Percentiles rank a stretch among this genome's conserved stretches.
phyloP scores from a whole-genome alignment of 2,888 invertebrate species.

The Drosophila prostipennis region DNA sequence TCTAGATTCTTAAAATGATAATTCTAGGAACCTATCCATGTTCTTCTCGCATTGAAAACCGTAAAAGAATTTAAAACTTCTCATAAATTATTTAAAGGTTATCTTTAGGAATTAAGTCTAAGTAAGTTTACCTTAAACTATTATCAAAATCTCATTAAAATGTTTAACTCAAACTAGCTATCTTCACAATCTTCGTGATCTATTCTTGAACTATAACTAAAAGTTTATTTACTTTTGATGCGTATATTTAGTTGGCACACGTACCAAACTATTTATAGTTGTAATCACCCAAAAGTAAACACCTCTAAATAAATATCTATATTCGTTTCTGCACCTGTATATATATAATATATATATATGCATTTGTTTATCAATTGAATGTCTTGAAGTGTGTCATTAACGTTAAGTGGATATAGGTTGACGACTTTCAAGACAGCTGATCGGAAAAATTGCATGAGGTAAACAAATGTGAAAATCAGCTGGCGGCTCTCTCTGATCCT shows the following conservation, averaged over 20 bases:
- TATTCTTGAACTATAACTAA: not conserved
- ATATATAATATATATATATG: conserved; percentile 22
- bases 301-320: conserved; percentile 23
- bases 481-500: conserved; percentile 21
- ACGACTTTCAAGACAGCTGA: conserved; percentile 43
- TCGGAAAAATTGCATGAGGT: conserved; percentile 10
- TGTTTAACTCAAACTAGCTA: not conserved
- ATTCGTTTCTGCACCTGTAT: conserved; percentile 13
- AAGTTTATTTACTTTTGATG: not conserved
- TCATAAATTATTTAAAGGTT: not conserved
- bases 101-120: not conserved
- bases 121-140: not conserved
- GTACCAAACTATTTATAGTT: conserved; percentile 39
- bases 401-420: conserved; percentile 21
- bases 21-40: too few species aligned
- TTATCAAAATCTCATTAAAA: not conserved
- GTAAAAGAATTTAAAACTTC: not conserved
- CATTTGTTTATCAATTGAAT: conserved; percentile 28
- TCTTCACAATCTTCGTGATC: not conserved
- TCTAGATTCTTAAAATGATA: too few species aligned
- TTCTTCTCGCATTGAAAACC: not conserved
- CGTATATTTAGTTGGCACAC: conserved; percentile 47
- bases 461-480: conserved; percentile 53
- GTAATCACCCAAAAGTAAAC: conserved; percentile 11
- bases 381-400: conserved; percentile 52